Conservation (phyloP, 2,113 vertebrate species). For the Helogale parvula region DNA sequence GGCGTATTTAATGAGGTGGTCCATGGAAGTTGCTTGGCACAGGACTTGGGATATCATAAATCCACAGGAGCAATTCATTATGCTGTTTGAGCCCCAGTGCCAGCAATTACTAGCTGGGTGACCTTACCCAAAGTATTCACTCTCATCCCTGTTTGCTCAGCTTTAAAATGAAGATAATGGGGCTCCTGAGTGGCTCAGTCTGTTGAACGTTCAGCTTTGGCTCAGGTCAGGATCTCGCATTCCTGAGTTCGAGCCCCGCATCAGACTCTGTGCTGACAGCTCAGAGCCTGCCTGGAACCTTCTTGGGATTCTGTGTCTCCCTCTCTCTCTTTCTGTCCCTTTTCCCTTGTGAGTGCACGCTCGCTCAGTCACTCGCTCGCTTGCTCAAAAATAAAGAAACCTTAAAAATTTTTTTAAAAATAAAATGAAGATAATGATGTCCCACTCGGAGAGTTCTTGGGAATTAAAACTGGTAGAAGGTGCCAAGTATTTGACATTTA, state of each 20-base stretch:
- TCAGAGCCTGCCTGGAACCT: too few species aligned
- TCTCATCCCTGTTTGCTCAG: neutral
- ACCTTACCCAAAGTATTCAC: neutral
- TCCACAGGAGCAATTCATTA: neutral
- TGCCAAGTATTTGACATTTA: neutral
- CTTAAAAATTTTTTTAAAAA: too few species aligned
- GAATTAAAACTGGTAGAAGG: neutral
- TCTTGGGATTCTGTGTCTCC: too few species aligned
- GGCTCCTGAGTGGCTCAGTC: too few species aligned
- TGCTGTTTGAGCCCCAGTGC: neutral
- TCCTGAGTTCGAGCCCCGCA: too few species aligned
- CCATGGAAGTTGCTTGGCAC: neutral
- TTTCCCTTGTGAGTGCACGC: too few species aligned
- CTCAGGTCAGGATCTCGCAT: too few species aligned
- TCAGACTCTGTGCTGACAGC: too few species aligned
- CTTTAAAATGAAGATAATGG: neutral
- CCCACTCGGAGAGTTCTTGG: neutral
- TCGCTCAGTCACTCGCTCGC: too few species aligned
- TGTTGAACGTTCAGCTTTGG: too few species aligned
- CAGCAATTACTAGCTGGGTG: neutral
- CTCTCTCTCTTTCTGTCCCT: too few species aligned
- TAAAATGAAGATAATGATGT: neutral
- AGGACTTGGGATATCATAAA: neutral
- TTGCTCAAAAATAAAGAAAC: too few species aligned
- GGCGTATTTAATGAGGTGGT: neutral